Evolutionary conservation across 1,140 invertebrate genomes (phyloP), one percentile per base, ranked within the genome.

Genomic region (Acromyrmex heyeri): DNA sequence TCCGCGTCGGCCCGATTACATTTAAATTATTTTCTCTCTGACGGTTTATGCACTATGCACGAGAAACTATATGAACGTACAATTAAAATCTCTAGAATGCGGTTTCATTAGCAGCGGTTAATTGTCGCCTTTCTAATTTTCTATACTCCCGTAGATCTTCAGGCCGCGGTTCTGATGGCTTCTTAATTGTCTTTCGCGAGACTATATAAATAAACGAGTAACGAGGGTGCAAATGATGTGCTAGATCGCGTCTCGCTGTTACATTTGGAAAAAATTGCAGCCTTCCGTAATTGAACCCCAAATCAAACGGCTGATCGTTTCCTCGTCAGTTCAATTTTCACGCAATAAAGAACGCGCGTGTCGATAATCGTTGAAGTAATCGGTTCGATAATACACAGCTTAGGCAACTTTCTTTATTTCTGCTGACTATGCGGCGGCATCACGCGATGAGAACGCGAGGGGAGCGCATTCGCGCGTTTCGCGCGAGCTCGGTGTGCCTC

Each of bases 121-220:
- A 83, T 83, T 83, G 69, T 75, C 69, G 55, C 69, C 79, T 83
- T 83, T 83, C 79, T 75, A 83, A 73, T 83, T 75, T 34, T 83
- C 57, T 57, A 61, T 67, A 55, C 69, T 70, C 64, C 12, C 50
- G 21, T 57, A 72, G 38, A 30, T 48, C 69, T 6, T 5, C 38
- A 18, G 55, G 14, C 21, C 30, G 12, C 6, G 14, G 16, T 21
- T 61, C 6, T 34, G 30, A 10, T 24, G 69, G 61, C 24, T 61
- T 61, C 38, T 48, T 48, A 59, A 82, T 81, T 67, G 48, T 55
- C 5, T 55, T 70, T 27, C 48, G 77, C 61, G 77, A 44, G 24
- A n/a, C 30, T 12, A 55, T 81, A 48, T n/a, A 75, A 83, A 75
- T 83, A 16, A 24, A 12, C 59, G 65, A 16, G 34, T 61, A 72